Conservation (phyloP, 2,888 invertebrate genomes). For the Stenurella melanura region DNA sequence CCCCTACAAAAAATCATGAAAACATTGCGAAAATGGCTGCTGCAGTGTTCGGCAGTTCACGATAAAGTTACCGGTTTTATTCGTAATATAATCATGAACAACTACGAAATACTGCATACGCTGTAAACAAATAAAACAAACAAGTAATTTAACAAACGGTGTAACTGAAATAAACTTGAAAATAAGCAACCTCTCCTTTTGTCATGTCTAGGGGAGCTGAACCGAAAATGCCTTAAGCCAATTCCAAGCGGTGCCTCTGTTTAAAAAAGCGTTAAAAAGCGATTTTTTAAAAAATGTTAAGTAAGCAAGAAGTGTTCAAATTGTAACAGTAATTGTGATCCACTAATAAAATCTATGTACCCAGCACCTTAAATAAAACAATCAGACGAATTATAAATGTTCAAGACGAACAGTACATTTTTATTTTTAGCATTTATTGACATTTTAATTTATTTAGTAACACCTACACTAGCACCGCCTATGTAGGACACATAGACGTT, state of each 20-base stretch:
- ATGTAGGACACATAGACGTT: constrained; percentile 4
- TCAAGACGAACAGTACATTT: constrained; percentile 25
- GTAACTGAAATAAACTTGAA: constrained; percentile 52
- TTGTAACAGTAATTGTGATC: constrained; percentile 25
- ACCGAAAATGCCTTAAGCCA: constrained; percentile 61
- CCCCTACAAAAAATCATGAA: no score
- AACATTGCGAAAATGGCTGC: not conserved
- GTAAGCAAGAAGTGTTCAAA: constrained; percentile 39
- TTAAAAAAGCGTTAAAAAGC: constrained; percentile 50
- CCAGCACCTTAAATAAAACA: constrained; percentile 59
- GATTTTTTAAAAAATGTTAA: constrained; percentile 10
- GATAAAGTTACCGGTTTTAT: constrained; percentile 28
- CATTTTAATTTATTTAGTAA: constrained; percentile 17
- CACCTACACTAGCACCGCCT: constrained; percentile 17
- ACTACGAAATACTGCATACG: constrained; percentile 62
- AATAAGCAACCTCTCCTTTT: constrained; percentile 62
- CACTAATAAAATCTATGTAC: constrained; percentile 54
- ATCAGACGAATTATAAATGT: constrained; percentile 36
- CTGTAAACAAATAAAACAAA: constrained; percentile 60
- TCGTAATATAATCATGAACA: constrained; percentile 22
- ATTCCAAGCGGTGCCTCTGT: constrained; percentile 47
- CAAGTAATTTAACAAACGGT: constrained; percentile 46
- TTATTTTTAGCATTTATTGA: constrained; percentile 24
- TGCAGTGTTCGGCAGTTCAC: not conserved
- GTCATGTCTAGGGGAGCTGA: constrained; percentile 58